Conservation (phyloP, 2,797 vertebrate species). For the Chelonia mydas region DNA sequence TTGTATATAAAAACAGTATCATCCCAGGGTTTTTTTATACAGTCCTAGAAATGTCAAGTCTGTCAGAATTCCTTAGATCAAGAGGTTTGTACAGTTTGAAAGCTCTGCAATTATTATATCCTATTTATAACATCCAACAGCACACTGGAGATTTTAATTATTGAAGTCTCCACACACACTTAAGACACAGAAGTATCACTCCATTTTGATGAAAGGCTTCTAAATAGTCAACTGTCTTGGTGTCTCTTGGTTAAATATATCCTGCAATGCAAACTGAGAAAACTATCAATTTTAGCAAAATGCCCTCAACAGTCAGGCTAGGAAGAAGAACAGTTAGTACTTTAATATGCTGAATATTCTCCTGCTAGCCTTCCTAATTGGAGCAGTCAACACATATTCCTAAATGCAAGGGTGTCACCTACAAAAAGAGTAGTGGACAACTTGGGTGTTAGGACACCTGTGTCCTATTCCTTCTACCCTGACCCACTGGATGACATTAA, state of each 20-base stretch:
- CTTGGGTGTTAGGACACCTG: not conserved
- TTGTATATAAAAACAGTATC: not conserved
- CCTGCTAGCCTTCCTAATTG: too few species aligned
- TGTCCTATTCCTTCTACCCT: not conserved
- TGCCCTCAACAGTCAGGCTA: not conserved
- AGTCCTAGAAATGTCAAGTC: not conserved
- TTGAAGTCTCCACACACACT: not conserved
- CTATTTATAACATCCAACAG: conserved; percentile 19
- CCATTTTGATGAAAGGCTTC: not conserved
- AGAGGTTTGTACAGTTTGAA: not conserved
- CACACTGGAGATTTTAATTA: not conserved
- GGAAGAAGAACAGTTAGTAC: not conserved
- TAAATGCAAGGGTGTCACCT: not conserved
- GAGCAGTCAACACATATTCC: not conserved
- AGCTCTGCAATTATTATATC: not conserved
- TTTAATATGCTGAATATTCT: not conserved
- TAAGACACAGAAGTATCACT: not conserved
- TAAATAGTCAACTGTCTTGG: not conserved
- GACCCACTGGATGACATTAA: not conserved
- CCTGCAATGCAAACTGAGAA: not conserved
- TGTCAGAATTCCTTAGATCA: not conserved
- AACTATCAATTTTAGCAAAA: not conserved
- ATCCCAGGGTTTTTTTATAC: not conserved
- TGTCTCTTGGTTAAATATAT: not conserved
- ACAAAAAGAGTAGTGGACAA: not conserved